Evolutionary conservation across 2,888 invertebrate species (phyloP).

Genomic region (Yponomeuta evonymella): DNA sequence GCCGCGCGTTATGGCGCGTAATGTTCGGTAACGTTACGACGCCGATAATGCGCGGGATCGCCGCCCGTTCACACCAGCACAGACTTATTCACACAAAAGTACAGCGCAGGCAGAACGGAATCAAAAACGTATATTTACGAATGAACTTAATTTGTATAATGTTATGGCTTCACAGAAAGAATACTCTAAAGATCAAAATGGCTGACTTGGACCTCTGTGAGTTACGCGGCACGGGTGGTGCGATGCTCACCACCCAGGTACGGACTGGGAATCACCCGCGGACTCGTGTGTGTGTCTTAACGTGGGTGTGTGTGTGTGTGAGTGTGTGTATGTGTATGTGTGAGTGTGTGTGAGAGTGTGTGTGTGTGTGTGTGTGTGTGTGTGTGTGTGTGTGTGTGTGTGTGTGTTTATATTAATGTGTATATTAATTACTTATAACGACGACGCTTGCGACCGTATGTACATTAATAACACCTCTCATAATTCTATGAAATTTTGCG

Average conservation of each 20-base stretch:
- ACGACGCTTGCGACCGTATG: background rate
- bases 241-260: no score
- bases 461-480: background rate
- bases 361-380: background rate
- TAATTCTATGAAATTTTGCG: background rate
- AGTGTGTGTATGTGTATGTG: background rate
- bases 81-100: background rate
- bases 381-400: no score
- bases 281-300: background rate
- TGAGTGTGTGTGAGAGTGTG: no score
- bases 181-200: no score
- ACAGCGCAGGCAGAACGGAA: background rate
- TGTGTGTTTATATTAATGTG: background rate
- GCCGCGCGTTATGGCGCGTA: background rate
- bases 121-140: no score
- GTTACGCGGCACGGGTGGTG: no score
- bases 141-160: no score
- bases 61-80: background rate
- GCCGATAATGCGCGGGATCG: background rate
- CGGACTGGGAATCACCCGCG: background rate
- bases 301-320: background rate
- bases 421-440: background rate
- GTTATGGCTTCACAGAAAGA: no score
- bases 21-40: background rate
- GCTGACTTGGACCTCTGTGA: no score